These are phyloP conservation scores for Spea hammondii DNA, from an alignment of 2,797 vertebrate species.

Conservation along the genomic window DNA sequence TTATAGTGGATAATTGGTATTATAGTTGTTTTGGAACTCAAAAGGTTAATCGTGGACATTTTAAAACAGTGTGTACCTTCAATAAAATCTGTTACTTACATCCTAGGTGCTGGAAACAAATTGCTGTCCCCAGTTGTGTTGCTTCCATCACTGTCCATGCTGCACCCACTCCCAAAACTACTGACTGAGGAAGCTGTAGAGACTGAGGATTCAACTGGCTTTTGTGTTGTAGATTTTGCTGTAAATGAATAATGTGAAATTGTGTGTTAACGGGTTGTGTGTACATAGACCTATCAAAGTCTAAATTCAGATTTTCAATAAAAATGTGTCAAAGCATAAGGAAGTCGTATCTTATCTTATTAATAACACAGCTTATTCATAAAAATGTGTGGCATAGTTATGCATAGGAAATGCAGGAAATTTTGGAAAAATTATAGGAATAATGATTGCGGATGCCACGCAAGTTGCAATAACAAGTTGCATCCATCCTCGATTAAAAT, in stretches of 20 bases:
- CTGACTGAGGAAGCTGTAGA: constrained; percentile 85
- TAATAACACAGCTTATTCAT: neutral
- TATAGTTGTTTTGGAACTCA: no score
- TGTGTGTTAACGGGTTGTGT: neutral
- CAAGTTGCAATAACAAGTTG: no score
- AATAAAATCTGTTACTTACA: constrained; percentile 72
- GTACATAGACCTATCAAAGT: no score
- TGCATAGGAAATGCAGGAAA: neutral
- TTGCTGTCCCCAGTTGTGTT: constrained; percentile 86
- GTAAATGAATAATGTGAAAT: constrained; percentile 59
- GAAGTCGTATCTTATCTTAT: neutral
- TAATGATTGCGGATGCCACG: no score
- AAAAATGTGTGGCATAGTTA: neutral
- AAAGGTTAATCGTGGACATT: no score
- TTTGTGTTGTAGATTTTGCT: constrained; percentile 83
- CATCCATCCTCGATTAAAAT: no score
- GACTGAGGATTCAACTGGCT: constrained; percentile 81
- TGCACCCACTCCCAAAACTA: constrained; percentile 85
- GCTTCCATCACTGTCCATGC: constrained; percentile 82
- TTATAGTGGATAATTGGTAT: no score
- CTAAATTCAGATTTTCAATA: no score
- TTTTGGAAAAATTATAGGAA: no score
- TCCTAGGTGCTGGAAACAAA: constrained; percentile 89
- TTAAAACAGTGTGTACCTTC: no score
- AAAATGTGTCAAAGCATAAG: neutral